Evolutionary conservation across 2,113 vertebrate genomes (phyloP).

Genomic region (Beaufortia kweichowensis): DNA sequence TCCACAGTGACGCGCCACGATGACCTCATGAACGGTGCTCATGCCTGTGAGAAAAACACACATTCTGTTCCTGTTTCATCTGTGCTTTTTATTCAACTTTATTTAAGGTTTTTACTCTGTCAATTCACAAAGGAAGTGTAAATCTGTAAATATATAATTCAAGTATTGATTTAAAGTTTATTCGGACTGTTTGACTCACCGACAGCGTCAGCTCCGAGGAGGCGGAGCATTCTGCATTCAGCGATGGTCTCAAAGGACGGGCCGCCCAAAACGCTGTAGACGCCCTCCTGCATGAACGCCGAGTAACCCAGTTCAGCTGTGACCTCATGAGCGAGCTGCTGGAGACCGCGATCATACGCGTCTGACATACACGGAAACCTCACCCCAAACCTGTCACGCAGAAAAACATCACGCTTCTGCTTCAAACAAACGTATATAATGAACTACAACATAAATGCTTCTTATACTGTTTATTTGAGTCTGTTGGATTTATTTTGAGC

Average conservation of each 20-base stretch:
- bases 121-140: no score
- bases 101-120: no score
- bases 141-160: no score
- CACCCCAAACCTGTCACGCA: constrained; percentile 79
- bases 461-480: no score
- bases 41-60: constrained; percentile 73
- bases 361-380: constrained; percentile 93
- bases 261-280: constrained; percentile 81
- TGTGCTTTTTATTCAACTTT: no score
- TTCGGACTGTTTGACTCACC: constrained; percentile 72
- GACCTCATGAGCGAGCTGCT: constrained; percentile 64
- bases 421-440: no score
- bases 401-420: no score
- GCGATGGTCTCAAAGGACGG: constrained; percentile 89
- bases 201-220: constrained; percentile 85
- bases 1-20: constrained; percentile 85
- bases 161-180: no score
- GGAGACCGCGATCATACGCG: constrained; percentile 81
- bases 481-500: no score
- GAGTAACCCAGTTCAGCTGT: constrained; percentile 74
- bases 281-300: constrained; percentile 78
- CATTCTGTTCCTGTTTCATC: no score
- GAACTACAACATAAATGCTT: no score
- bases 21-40: constrained; percentile 91
- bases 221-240: constrained; percentile 79